Percentiles rank a stretch among this genome's conserved stretches.
Conservation (phyloP, 2,888 invertebrate species). For the Lithosia quadra region DNA sequence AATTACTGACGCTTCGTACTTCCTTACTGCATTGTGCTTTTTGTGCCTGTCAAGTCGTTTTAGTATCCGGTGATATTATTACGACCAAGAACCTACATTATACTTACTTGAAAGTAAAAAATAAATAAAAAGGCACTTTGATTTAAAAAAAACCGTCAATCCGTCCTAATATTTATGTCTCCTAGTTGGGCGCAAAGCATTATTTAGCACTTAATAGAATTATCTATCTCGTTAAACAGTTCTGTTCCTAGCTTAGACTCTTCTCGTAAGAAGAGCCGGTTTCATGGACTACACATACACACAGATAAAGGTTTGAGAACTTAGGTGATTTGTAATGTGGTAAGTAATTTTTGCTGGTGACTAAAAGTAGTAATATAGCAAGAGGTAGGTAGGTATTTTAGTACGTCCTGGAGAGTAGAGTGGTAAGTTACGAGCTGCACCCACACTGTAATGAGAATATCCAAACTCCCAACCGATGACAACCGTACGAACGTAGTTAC, state of each 20-base stretch:
- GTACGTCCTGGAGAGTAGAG: not conserved
- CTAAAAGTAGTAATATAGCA: not conserved
- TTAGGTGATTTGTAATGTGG: not conserved
- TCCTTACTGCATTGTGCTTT: not conserved
- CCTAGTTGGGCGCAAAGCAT: too few species aligned
- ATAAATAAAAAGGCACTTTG: too few species aligned
- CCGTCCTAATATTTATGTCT: too few species aligned
- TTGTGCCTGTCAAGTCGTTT: not conserved
- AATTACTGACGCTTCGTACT: not conserved
- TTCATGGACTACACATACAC: too few species aligned
- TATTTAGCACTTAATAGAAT: too few species aligned
- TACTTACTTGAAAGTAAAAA: too few species aligned
- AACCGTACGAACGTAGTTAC: conserved; percentile 29
- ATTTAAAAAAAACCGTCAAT: too few species aligned
- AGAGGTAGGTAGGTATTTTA: too few species aligned
- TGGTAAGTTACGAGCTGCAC: conserved; percentile 7
- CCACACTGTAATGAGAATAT: conserved; percentile 17
- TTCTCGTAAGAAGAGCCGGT: too few species aligned
- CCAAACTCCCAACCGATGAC: conserved; percentile 31
- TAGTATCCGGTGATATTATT: not conserved
- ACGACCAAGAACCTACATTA: not conserved
- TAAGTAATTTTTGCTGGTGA: not conserved
- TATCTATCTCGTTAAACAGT: too few species aligned
- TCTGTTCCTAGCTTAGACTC: too few species aligned
- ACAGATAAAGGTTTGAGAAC: not conserved